Conservation (phyloP, 2,797 vertebrate genomes). For the Molossus molossus region DNA sequence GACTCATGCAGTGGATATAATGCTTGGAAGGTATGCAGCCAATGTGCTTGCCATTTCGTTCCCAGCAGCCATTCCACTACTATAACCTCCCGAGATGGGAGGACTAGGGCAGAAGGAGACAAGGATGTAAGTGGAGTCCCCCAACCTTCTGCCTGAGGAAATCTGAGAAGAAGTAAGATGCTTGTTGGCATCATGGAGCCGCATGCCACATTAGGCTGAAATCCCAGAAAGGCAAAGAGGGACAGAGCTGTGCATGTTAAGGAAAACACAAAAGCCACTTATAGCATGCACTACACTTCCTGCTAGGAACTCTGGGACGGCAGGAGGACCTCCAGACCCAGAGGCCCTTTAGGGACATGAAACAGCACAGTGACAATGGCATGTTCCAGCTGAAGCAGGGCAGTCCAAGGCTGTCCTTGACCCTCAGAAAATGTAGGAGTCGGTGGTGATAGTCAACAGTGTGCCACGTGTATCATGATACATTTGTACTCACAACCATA, state of each 20-base stretch:
- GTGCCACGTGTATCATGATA: neutral
- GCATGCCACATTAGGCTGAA: neutral
- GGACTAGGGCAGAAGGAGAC: neutral
- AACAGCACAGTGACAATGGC: neutral
- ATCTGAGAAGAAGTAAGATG: neutral
- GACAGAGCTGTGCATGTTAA: neutral
- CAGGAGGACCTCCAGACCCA: neutral
- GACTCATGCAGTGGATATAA: neutral
- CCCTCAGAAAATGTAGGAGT: neutral
- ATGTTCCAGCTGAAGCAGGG: neutral
- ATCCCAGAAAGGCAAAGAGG: neutral
- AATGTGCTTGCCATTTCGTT: neutral
- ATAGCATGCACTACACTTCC: neutral
- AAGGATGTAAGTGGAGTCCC: neutral
- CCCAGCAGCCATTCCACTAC: neutral
- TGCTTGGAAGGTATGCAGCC: neutral
- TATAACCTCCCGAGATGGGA: neutral
- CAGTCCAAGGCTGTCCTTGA: neutral
- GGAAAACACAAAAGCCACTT: neutral
- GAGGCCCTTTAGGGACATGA: neutral
- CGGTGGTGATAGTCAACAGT: neutral
- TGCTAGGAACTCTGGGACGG: rapidly evolving
- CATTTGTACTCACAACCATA: neutral
- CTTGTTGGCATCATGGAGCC: neutral
- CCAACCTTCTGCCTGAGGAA: neutral